Percentiles rank a stretch among this genome's conserved stretches.
These are phyloP conservation scores for Megamerina dolium DNA, from an alignment of 2,888 invertebrate genomes.

Conservation along the genomic window DNA sequence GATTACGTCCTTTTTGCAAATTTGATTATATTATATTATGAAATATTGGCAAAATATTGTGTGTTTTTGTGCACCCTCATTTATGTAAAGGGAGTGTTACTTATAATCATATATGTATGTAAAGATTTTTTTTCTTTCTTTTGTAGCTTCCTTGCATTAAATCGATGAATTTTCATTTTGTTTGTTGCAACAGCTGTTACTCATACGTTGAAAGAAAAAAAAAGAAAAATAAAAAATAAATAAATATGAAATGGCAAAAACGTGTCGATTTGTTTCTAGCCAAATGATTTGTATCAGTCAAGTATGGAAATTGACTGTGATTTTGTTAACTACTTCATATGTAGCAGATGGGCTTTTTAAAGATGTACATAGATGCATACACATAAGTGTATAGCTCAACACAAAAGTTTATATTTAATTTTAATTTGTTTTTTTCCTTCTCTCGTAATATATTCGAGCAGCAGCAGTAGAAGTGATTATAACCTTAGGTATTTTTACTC, in stretches of 20 bases:
- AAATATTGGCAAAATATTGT: conserved; percentile 37
- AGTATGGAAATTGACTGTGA: conserved; percentile 38
- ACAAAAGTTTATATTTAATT: too few species aligned
- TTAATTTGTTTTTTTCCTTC: too few species aligned
- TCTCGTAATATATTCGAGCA: too few species aligned
- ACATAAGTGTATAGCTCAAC: too few species aligned
- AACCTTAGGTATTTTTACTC: conserved; percentile 35
- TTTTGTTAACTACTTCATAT: too few species aligned
- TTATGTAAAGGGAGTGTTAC: conserved; percentile 4
- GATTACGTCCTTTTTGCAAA: conserved; percentile 19
- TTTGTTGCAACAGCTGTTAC: conserved; percentile 29
- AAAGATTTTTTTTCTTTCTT: conserved; percentile 4
- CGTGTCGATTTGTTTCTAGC: conserved; percentile 44
- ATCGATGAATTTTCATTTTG: conserved; percentile 18
- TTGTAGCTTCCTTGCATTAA: conserved; percentile 11
- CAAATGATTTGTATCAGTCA: conserved; percentile 44
- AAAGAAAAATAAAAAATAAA: conserved; percentile 4
- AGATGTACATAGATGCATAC: too few species aligned
- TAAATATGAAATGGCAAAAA: conserved; percentile 44
- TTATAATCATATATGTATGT: background rate
- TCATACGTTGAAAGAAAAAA: conserved; percentile 15
- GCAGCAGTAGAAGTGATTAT: too few species aligned
- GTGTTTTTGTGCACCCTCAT: conserved; percentile 25
- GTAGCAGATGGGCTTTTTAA: too few species aligned
- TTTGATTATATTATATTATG: conserved; percentile 23